Base-by-base conservation (phyloP, 2,888 invertebrate species). In the Torymus aiolomorphi region DNA sequence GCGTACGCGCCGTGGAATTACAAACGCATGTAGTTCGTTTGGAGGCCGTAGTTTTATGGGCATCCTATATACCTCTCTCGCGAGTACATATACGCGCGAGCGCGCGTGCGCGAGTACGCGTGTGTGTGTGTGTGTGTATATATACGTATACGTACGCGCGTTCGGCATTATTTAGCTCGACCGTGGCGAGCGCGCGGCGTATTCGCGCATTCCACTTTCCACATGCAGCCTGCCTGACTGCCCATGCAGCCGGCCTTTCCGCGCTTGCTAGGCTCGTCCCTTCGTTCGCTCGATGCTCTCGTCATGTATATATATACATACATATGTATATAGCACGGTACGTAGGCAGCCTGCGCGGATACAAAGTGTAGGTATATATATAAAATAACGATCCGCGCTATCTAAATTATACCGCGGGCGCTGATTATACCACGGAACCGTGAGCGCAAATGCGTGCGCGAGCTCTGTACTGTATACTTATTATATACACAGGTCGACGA, bases 11-110 rank as follows among this genome's bases (percentile, higher is more conserved):
- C 42, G 42, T 81, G 85, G 85, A 86, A 88, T 87, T 86, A 88
- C 86, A 87, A 88, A 87, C 86, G 86, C 84, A 83, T 85, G 84
- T 87, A 86, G 87, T 87, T 87, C 86, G 86, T 86, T 87, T 85
- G 84, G 87, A 85, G 84, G 83, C 86, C 83, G 84, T 73, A 67
- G 84, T 88, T 89, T 89, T 89, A 89, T 86, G 89, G 88, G 85
- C 85, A 71, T 83, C 83, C 86, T 84, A 84, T 84, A 76, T 76
- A 80, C 70, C 80, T 52, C 65, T 42, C 42, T 42, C 42, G 42
- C 42, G 42, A 42, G n/a, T 63, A 42, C 49, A 63, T 31, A 31
- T 31, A 65, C n/a, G 16, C 12, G 18, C n/a, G 16, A 49, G 84
- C 75, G 76, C 61, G 80, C 67, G 82, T n/a, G n/a, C n/a, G n/a